Evolutionary conservation across 2,888 invertebrate species (phyloP).

Genomic region (Mystacides longicornis): DNA sequence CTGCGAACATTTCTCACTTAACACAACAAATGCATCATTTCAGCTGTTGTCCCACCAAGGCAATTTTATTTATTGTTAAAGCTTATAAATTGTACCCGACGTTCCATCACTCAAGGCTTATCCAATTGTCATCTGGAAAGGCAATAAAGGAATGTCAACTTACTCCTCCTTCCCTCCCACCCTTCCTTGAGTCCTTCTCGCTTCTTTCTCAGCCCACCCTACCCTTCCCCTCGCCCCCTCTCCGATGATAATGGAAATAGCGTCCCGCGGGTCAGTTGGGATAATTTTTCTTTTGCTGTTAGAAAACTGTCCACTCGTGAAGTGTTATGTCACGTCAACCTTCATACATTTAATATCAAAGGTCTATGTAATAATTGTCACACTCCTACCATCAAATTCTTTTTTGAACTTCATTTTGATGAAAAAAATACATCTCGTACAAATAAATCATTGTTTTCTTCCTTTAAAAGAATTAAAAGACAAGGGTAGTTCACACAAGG

Average conservation of each 20-base stretch:
- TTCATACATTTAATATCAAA: too few species aligned
- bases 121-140: slow-evolving; percentile 26
- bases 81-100: slow-evolving; percentile 17
- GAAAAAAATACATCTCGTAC: too few species aligned
- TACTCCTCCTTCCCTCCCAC: slow-evolving; percentile 12
- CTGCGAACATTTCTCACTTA: too few species aligned
- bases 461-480: too few species aligned
- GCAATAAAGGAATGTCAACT: slow-evolving; percentile 27
- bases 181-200: background rate
- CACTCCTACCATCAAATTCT: too few species aligned
- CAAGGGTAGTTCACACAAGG: too few species aligned
- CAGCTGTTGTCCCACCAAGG: background rate
- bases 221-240: background rate
- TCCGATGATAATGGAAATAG: slow-evolving; percentile 17
- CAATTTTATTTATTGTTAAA: slow-evolving; percentile 8
- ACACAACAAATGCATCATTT: background rate
- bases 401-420: too few species aligned
- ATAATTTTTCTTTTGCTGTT: slow-evolving; percentile 16
- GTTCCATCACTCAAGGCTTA: slow-evolving; percentile 25
- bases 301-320: background rate
- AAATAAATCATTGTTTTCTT: too few species aligned
- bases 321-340: background rate
- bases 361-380: too few species aligned
- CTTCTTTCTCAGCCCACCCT: background rate
- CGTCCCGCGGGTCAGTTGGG: slow-evolving; percentile 18